Conservation (phyloP, 2,888 invertebrate species). For the Nezara viridula region DNA sequence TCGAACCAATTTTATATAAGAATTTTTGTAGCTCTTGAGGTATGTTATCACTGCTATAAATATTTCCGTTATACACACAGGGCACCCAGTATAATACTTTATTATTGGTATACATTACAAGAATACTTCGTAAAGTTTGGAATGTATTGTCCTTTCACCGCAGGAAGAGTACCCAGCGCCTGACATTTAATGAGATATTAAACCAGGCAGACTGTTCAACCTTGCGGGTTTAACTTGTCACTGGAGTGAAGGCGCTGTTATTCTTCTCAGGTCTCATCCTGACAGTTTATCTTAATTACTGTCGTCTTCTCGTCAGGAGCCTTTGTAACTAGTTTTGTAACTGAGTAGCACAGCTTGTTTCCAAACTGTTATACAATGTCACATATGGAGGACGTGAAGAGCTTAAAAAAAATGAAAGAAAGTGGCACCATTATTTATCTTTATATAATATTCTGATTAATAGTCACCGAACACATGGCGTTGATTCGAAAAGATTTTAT, state of each 20-base stretch:
- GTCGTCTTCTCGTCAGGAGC: not conserved
- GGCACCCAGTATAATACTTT: too few species aligned
- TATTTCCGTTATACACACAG: too few species aligned
- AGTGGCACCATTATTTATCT: too few species aligned
- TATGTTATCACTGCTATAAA: too few species aligned
- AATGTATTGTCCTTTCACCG: not conserved
- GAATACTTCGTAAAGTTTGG: too few species aligned
- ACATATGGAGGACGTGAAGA: not conserved
- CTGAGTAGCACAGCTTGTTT: not conserved
- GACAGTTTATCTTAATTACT: conserved; percentile 31
- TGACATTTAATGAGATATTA: conserved; percentile 5
- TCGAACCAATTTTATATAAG: too few species aligned
- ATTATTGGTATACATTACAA: too few species aligned
- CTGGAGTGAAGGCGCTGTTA: not conserved
- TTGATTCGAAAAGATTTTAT: too few species aligned
- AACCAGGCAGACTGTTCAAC: not conserved
- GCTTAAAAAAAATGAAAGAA: not conserved
- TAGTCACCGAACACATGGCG: too few species aligned
- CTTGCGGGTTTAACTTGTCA: conserved; percentile 29
- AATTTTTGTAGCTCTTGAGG: too few species aligned
- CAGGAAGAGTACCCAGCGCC: not conserved
- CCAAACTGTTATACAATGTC: not conserved
- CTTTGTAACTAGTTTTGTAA: conserved; percentile 20
- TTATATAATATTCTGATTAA: too few species aligned
- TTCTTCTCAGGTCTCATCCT: conserved; percentile 1